Evolutionary conservation across 2,888 invertebrate species (phyloP).

Genomic region (Noctua fimbriata): DNA sequence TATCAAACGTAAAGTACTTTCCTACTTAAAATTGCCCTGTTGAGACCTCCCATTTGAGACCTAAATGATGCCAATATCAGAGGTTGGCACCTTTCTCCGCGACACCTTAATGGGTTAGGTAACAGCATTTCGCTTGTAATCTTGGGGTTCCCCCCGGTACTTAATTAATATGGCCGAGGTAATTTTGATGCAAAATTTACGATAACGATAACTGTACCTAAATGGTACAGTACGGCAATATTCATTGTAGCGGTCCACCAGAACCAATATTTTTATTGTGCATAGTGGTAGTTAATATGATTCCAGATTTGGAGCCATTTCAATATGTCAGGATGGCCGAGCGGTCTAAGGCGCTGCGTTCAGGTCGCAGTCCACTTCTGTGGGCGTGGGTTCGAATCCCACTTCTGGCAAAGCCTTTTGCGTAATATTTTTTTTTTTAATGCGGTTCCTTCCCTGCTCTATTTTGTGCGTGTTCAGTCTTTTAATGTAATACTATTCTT

Average conservation of each 20-base stretch:
- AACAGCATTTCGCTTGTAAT: neutral
- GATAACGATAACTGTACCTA: too few species aligned
- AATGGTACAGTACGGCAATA: neutral
- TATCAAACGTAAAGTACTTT: neutral
- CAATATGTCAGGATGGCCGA: constrained; percentile 77
- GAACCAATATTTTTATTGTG: neutral
- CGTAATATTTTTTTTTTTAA: neutral
- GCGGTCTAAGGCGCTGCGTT: constrained; percentile 81
- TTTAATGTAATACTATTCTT: constrained; percentile 31
- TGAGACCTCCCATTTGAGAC: neutral
- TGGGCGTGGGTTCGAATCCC: constrained; percentile 81
- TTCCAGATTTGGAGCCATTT: neutral
- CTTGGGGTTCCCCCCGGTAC: neutral
- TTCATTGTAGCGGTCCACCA: neutral
- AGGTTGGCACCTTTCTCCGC: neutral
- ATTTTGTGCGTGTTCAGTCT: constrained; percentile 19
- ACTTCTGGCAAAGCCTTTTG: constrained; percentile 73
- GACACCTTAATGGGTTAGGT: neutral
- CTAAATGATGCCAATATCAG: neutral
- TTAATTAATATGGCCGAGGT: neutral
- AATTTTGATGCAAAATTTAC: neutral
- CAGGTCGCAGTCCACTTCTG: constrained; percentile 81
- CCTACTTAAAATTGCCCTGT: neutral
- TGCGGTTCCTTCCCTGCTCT: neutral
- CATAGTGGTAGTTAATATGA: neutral